Conservation (phyloP, 1,140 invertebrate genomes). For the Dendroctonus ponderosae region DNA sequence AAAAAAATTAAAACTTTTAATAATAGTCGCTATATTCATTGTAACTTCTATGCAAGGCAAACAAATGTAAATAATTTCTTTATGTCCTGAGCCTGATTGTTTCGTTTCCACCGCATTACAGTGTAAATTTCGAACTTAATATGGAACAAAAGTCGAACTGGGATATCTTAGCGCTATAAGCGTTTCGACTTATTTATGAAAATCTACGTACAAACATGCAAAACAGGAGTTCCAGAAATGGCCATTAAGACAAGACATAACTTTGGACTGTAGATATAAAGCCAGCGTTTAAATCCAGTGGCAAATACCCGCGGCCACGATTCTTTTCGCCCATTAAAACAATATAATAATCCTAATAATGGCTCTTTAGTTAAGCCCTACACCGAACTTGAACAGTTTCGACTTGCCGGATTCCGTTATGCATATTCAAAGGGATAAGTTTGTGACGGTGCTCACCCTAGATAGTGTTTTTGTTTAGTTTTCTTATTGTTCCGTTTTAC, state of each 20-base stretch:
- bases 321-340: constrained; percentile 31
- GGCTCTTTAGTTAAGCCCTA: constrained; percentile 23
- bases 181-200: too few relatives aligned
- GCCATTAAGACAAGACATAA: constrained; percentile 9
- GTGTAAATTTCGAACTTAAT: too few relatives aligned
- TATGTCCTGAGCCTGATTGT: too few relatives aligned
- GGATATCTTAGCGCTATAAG: too few relatives aligned
- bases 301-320: constrained; percentile 22
- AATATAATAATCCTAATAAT: constrained; percentile 33
- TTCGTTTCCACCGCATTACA: too few relatives aligned
- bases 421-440: constrained; percentile 31
- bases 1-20: too few relatives aligned
- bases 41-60: too few relatives aligned
- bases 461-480: constrained; percentile 6
- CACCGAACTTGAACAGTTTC: constrained; percentile 27
- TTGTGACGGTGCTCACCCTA: constrained; percentile 5
- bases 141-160: too few relatives aligned
- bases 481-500: constrained; percentile 2
- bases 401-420: constrained; percentile 20
- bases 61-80: too few relatives aligned
- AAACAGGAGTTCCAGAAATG: too few relatives aligned
- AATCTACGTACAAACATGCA: too few relatives aligned
- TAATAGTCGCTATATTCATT: too few relatives aligned
- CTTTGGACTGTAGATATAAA: constrained; percentile 15
- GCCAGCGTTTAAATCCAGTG: constrained; percentile 23